Conservation (phyloP, 2,888 invertebrate genomes). For the Idaea aversata region DNA sequence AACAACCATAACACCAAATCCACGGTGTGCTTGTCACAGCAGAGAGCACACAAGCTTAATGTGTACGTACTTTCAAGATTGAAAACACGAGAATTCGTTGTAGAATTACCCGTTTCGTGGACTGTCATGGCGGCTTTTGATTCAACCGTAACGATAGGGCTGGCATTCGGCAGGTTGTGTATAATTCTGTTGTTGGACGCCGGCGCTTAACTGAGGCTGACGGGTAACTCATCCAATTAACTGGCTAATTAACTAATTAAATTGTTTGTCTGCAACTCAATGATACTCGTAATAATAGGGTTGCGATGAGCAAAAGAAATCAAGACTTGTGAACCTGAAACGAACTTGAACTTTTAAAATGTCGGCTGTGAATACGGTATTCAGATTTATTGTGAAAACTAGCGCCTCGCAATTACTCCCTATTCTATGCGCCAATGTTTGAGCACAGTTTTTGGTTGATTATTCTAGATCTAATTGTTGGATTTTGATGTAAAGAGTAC, state of each 20-base stretch:
- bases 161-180: background rate
- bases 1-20: background rate
- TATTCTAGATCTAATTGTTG: too few species aligned
- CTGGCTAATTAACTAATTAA: conserved; percentile 1
- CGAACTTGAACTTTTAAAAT: background rate
- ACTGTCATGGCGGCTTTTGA: background rate
- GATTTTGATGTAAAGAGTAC: too few species aligned
- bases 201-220: background rate
- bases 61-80: background rate
- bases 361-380: background rate
- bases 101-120: background rate
- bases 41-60: background rate
- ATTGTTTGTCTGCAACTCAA: background rate
- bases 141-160: background rate
- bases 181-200: background rate
- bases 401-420: background rate
- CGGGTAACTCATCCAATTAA: background rate
- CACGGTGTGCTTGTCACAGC: background rate
- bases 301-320: background rate
- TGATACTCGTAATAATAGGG: background rate
- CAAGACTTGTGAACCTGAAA: background rate
- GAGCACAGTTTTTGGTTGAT: too few species aligned
- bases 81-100: background rate
- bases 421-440: too few species aligned
- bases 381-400: background rate